These are phyloP conservation scores for Petrocephalus zakoni DNA, from an alignment of 2,113 vertebrate species.

Conservation along the genomic window DNA sequence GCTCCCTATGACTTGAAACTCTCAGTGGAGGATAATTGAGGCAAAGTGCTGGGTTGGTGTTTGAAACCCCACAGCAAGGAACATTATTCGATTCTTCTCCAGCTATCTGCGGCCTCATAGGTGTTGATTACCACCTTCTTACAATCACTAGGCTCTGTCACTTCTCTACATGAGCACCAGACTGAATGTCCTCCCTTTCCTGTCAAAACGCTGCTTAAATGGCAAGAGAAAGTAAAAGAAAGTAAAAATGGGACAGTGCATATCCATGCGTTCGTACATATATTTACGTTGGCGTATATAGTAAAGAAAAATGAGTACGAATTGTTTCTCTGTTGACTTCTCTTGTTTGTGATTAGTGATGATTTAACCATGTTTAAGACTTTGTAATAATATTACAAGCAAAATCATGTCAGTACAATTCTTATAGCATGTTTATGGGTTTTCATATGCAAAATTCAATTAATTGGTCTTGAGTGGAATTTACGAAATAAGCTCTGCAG, in stretches of 20 bases:
- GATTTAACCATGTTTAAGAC: not conserved
- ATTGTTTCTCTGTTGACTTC: not conserved
- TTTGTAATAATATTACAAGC: not conserved
- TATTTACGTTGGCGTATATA: not conserved
- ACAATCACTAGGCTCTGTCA: conserved; percentile 38
- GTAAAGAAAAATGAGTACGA: not conserved
- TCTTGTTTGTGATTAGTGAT: not conserved
- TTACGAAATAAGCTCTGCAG: not conserved
- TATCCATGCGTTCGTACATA: not conserved
- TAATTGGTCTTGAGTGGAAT: not conserved
- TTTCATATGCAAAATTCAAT: not conserved
- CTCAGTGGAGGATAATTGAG: conserved; percentile 51
- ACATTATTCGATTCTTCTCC: conserved; percentile 44
- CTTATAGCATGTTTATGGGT: not conserved
- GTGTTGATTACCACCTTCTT: conserved; percentile 50
- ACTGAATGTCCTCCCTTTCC: conserved; percentile 8
- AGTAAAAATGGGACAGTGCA: not conserved
- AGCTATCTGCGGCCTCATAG: conserved; percentile 51
- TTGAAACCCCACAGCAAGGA: conserved; percentile 40
- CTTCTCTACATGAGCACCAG: conserved; percentile 29
- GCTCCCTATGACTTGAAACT: conserved; percentile 19
- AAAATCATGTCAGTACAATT: not conserved
- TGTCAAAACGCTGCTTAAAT: not conserved
- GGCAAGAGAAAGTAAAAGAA: not conserved
- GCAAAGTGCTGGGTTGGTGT: conserved; percentile 43